phyloP scores from a whole-genome alignment of 2,888 invertebrate species.

The Theretra japonica region DNA sequence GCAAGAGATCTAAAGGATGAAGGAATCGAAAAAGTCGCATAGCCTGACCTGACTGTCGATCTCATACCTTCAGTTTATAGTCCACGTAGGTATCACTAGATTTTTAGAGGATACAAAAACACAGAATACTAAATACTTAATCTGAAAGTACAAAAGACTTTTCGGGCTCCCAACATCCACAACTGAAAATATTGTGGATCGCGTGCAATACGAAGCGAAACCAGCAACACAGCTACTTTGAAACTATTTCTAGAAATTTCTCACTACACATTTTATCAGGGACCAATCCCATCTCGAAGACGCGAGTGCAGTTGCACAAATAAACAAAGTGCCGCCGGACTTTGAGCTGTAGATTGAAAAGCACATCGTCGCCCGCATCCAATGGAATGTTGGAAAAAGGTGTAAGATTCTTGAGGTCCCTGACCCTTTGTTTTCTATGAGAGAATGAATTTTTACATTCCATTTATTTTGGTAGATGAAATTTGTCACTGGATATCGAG shows the following conservation, averaged over 20 bases:
- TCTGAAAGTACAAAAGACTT: no score
- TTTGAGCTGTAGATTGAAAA: conserved; percentile 25
- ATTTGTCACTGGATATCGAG: not conserved
- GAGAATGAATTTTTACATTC: not conserved
- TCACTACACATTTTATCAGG: conserved; percentile 7
- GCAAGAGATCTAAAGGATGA: no score
- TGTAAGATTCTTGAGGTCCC: not conserved
- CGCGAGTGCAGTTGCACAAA: conserved; percentile 10
- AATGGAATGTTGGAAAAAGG: not conserved
- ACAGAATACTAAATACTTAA: no score
- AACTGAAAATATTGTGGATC: no score
- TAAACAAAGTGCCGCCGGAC: conserved; percentile 19
- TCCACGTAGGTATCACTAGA: no score
- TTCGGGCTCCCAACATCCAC: no score
- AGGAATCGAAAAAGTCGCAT: no score
- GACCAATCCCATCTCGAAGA: conserved; percentile 20
- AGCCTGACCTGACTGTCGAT: no score
- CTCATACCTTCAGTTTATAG: no score
- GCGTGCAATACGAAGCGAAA: not conserved
- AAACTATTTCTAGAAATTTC: not conserved
- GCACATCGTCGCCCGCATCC: conserved; percentile 10
- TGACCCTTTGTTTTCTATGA: not conserved
- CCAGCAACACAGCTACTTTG: not conserved
- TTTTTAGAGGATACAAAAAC: no score
- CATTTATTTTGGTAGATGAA: not conserved